These are phyloP conservation scores for Ptychochromis oligacanthus DNA, from an alignment of 2,113 vertebrate species.

Conservation along the genomic window DNA sequence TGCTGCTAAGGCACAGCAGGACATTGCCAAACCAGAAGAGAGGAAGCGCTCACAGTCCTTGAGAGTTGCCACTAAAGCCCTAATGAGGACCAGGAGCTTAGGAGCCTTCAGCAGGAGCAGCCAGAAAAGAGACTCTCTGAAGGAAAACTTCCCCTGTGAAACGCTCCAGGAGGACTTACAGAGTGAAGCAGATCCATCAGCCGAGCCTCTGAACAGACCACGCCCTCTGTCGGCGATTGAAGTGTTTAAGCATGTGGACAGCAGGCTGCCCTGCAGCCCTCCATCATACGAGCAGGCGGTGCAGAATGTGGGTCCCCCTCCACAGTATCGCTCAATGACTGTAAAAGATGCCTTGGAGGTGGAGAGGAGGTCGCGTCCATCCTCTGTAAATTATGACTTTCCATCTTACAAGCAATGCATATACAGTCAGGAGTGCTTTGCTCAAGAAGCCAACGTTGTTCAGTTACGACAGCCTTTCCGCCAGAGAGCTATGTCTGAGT, in stretches of 20 bases:
- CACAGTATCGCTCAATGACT: conserved; percentile 77
- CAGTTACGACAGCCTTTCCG: conserved; percentile 67
- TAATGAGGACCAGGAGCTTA: conserved; percentile 80
- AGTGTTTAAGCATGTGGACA: conserved; percentile 85
- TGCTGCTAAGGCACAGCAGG: conserved; percentile 63
- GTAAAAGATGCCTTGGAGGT: conserved; percentile 80
- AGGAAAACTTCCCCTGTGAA: conserved; percentile 84
- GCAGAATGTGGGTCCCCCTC: conserved; percentile 48
- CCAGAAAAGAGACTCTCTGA: conserved; percentile 77
- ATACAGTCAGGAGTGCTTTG: conserved; percentile 14
- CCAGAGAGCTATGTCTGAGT: conserved; percentile 86
- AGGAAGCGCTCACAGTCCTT: conserved; percentile 86
- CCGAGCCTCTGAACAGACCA: conserved; percentile 42
- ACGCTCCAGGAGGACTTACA: conserved; percentile 80
- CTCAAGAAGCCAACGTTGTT: neutral
- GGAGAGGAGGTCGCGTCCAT: conserved; percentile 63
- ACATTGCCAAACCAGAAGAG: conserved; percentile 68
- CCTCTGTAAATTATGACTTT: conserved; percentile 71
- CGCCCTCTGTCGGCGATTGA: conserved; percentile 83
- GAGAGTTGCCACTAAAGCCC: conserved; percentile 73
- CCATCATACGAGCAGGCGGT: conserved; percentile 89
- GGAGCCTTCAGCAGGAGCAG: conserved; percentile 73
- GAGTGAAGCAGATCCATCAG: conserved; percentile 50
- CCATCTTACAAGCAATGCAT: neutral
- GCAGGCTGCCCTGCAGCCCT: conserved; percentile 80